Evolutionary conservation across 2,797 vertebrate species (phyloP), one percentile per base, ranked within the genome.

Genomic region (Eremophila alpestris): DNA sequence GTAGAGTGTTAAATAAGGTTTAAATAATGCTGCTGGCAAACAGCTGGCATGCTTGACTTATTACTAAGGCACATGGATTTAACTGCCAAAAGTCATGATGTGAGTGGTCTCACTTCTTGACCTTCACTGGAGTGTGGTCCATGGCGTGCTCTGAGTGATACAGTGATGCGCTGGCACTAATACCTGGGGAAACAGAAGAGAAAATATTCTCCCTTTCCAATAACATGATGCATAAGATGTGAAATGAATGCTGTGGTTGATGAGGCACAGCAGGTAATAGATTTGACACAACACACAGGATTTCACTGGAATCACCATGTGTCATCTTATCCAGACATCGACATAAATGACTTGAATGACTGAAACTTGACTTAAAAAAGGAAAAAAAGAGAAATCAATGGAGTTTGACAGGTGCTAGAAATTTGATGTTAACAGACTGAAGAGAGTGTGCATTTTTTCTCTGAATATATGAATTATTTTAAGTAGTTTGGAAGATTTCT

Each of bases 201-300:
- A 85, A 94, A 94, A 93, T 83, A 81, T 92, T 94, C 96, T 90
- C 45, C 45, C 36, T 87, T 94, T 69, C 45, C 5, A 16, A 55
- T 82, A 71, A 71, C 67, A 92, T 32, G 78, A 59, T 56, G 43
- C 26, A 3, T 63, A 62, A 89, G 43, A 71, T 62, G 43, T 80
- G 67, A 96, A 93, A 90, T 59, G 22, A 89, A 71, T 46, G 54
- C 45, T 87, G 34, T 48, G 58, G 38, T 13, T 93, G 77, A 94
- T 52, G 69, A 95, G 54, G 75, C 79, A 68, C 51, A 90, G 34
- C 49, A 84, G 78, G 30, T 41, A 60, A 41, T 18, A 77, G 49
- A 74, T 83, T 74, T 91, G 63, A 87, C 34, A 85, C 14, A 77
- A 71, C 38, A 51, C 30, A 38, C 5, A 79, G 34, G 45, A 84